Percentiles rank a stretch among this genome's conserved stretches.
phyloP scores from a whole-genome alignment of 2,888 invertebrate genomes.

The Dynastes hyllus region DNA sequence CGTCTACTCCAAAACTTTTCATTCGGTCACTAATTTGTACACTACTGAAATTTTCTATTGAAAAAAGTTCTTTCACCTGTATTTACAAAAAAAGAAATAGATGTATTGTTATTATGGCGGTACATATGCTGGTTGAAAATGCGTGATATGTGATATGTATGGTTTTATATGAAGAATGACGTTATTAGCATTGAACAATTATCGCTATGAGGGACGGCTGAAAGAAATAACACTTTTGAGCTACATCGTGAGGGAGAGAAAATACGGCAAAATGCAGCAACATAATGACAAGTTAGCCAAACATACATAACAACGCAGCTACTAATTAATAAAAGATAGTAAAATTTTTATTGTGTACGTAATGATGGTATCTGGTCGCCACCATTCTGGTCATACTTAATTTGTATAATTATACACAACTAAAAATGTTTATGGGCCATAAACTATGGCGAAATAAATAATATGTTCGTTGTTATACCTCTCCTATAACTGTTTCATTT shows the following conservation, averaged over 20 bases:
- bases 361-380: conserved; percentile 56
- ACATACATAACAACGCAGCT: conserved; percentile 39
- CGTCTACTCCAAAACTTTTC: too few species aligned
- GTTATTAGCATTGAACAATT: neutral
- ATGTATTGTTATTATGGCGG: neutral
- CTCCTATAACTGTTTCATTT: conserved; percentile 63
- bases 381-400: conserved; percentile 62
- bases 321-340: conserved; percentile 54
- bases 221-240: neutral
- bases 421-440: conserved; percentile 67
- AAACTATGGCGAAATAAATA: conserved; percentile 68
- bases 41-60: too few species aligned
- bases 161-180: too few species aligned
- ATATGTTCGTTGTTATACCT: conserved; percentile 63
- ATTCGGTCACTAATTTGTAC: too few species aligned
- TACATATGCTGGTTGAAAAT: neutral
- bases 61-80: too few species aligned
- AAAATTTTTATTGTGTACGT: conserved; percentile 59
- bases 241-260: neutral
- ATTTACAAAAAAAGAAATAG: too few species aligned
- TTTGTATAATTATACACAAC: conserved; percentile 69
- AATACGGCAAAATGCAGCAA: neutral
- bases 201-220: neutral
- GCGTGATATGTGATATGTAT: too few species aligned
- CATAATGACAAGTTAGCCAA: neutral